A percentile compares a stretch with the other conserved stretches of the same genome.
Conservation (phyloP, 2,113 vertebrate species). For the Atherinomorus stipes region DNA sequence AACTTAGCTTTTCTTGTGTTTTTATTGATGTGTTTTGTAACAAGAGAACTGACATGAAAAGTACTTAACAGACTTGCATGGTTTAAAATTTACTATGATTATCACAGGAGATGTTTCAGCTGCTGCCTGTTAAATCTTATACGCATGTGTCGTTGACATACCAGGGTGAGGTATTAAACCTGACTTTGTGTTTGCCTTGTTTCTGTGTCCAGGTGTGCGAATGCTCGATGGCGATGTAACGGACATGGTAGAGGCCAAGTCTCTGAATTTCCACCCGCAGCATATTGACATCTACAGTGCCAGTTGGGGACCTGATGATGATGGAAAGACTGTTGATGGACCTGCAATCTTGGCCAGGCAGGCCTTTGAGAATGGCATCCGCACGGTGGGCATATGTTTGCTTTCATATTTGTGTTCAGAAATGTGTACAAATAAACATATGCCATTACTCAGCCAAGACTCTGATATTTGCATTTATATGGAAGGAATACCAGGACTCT, state of each 20-base stretch:
- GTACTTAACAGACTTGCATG: not conserved
- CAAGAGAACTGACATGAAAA: not conserved
- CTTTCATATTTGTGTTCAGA: slow-evolving; percentile 17
- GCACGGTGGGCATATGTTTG: slow-evolving; percentile 85
- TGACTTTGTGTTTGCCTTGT: slow-evolving; percentile 10
- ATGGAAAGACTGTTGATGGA: slow-evolving; percentile 97
- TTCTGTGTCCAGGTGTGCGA: slow-evolving; percentile 87
- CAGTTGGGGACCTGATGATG: slow-evolving; percentile 98
- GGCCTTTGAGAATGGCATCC: slow-evolving; percentile 97
- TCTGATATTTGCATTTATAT: slow-evolving; percentile 37
- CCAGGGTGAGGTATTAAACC: not conserved
- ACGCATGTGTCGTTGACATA: not conserved
- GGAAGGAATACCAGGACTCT: slow-evolving; percentile 4
- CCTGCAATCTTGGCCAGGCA: slow-evolving; percentile 95
- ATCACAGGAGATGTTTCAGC: not conserved
- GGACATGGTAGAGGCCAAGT: slow-evolving; percentile 98
- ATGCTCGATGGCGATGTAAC: slow-evolving; percentile 99
- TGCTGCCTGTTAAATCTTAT: not conserved
- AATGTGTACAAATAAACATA: slow-evolving; percentile 19
- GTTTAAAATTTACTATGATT: not conserved
- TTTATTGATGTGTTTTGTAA: not conserved
- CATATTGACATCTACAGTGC: slow-evolving; percentile 98
- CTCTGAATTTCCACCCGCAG: slow-evolving; percentile 94
- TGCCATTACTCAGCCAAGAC: slow-evolving; percentile 16
- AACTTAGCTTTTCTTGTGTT: not conserved